phyloP scores from a whole-genome alignment of 2,888 invertebrate genomes.

The Deilephila elpenor region DNA sequence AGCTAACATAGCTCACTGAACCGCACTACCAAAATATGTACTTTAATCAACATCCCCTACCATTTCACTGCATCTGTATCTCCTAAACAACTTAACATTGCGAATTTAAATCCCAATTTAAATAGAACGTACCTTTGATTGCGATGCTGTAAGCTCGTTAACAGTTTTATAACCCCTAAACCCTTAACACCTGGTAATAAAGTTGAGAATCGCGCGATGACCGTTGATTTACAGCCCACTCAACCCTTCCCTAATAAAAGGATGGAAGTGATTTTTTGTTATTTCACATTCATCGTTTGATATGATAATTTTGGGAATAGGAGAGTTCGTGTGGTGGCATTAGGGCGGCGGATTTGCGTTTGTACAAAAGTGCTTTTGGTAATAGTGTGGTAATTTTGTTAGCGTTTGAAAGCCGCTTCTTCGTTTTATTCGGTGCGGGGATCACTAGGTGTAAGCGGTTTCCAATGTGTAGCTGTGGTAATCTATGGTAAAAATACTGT shows the following conservation, averaged over 20 bases:
- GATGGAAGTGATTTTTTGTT: constrained; percentile 55
- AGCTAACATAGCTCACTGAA: no score
- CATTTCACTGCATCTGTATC: constrained; percentile 2
- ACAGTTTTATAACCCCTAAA: constrained; percentile 40
- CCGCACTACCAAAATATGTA: neutral
- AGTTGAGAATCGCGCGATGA: constrained; percentile 48
- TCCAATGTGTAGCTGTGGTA: no score
- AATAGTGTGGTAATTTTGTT: constrained; percentile 28
- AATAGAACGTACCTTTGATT: constrained; percentile 78
- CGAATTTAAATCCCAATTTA: constrained; percentile 76
- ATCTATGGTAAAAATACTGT: neutral
- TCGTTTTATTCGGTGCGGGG: neutral
- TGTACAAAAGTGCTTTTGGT: constrained; percentile 38
- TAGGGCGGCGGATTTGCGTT: constrained; percentile 62
- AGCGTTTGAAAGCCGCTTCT: constrained; percentile 5
- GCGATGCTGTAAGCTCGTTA: constrained; percentile 72
- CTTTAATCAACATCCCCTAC: neutral
- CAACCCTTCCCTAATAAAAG: constrained; percentile 79
- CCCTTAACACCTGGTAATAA: constrained; percentile 44
- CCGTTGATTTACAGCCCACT: constrained; percentile 49
- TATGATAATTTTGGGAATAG: constrained; percentile 81
- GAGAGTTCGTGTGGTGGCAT: constrained; percentile 72
- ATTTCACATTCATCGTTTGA: constrained; percentile 61
- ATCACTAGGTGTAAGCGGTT: no score
- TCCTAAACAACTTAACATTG: constrained; percentile 56